A percentile compares a stretch with the other conserved stretches of the same genome.
phyloP scores from a whole-genome alignment of 2,113 vertebrate species.

The Cairina moschata region DNA sequence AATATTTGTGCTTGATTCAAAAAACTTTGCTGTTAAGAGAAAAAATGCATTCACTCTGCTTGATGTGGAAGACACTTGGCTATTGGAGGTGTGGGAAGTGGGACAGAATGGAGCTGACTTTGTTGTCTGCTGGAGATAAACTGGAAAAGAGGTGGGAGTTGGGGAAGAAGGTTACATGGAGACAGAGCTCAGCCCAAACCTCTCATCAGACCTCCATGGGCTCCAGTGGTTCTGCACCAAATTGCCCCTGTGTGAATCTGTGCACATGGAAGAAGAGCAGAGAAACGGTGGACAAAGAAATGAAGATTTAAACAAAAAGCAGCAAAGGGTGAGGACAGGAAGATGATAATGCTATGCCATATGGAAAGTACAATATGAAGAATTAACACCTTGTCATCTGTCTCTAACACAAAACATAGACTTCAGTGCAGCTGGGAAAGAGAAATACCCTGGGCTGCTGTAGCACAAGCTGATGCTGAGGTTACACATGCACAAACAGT shows the following conservation, averaged over 20 bases:
- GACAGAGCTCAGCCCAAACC: background rate
- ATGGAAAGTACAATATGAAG: background rate
- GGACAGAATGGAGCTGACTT: background rate
- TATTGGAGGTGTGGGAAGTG: background rate
- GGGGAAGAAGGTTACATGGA: background rate
- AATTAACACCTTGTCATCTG: background rate
- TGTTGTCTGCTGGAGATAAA: background rate
- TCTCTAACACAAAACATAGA: background rate
- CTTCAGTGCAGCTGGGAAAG: background rate
- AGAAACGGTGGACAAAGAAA: background rate
- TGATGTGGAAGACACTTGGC: background rate
- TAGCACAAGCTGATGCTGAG: background rate
- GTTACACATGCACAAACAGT: fast-evolving
- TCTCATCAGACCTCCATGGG: background rate
- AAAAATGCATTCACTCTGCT: background rate
- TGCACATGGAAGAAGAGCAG: background rate
- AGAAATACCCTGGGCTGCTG: background rate
- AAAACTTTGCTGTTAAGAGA: background rate
- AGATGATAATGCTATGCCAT: background rate
- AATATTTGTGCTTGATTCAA: background rate
- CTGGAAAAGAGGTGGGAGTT: background rate
- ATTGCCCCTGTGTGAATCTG: background rate
- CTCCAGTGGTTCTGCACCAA: background rate
- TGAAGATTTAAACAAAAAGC: background rate
- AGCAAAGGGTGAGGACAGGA: background rate